phyloP scores from a whole-genome alignment of 2,113 vertebrate species.

The Vidua chalybeata region DNA sequence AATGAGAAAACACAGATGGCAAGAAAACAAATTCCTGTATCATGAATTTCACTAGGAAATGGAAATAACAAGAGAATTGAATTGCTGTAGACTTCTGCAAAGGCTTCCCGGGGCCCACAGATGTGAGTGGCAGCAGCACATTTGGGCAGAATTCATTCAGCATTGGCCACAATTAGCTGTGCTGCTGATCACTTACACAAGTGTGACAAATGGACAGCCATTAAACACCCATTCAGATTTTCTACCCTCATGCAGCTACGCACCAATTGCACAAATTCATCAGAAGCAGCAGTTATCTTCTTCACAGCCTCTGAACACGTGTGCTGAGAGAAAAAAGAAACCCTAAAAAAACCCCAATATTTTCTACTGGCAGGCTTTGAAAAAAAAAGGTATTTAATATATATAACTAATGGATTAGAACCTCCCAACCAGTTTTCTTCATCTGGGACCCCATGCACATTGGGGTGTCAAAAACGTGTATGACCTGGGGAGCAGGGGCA shows the following conservation, averaged over 20 bases:
- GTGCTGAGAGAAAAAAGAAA: background rate
- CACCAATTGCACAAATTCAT: background rate
- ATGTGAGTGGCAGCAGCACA: background rate
- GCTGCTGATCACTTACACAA: background rate
- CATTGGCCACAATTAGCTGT: background rate
- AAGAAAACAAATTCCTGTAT: background rate
- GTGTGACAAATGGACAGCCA: background rate
- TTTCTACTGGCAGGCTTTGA: background rate
- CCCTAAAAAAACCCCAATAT: accelerated
- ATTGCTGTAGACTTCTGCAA: background rate
- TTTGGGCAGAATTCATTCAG: background rate
- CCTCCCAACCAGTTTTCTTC: background rate
- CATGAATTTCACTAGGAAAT: background rate
- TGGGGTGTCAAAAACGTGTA: background rate
- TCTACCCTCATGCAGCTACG: background rate
- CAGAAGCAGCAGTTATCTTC: background rate
- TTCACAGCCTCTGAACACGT: background rate
- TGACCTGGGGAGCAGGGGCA: background rate
- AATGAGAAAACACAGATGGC: background rate
- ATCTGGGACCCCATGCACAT: accelerated
- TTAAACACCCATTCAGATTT: background rate
- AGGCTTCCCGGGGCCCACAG: background rate
- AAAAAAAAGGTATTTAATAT: background rate
- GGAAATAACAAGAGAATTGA: background rate
- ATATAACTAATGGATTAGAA: background rate